Evolutionary conservation across 2,888 invertebrate genomes (phyloP).

Genomic region (Aphodius granarius): DNA sequence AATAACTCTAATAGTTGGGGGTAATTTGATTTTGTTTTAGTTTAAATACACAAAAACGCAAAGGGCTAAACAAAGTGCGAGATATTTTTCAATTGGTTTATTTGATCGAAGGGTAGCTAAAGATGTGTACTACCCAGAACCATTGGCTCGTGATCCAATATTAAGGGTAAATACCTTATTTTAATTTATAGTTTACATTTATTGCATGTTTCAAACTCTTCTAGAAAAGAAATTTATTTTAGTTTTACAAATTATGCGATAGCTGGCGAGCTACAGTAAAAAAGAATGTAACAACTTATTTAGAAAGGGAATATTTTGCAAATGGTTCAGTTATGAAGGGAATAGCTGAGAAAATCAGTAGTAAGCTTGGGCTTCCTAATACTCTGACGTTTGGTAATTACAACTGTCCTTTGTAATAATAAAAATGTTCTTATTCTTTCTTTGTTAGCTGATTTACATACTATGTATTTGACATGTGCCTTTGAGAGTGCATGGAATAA

Average conservation of each 20-base stretch:
- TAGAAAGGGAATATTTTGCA: conserved; percentile 21
- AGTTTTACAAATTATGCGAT: conserved; percentile 28
- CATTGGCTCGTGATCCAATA: conserved; percentile 56
- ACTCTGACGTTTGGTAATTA: conserved; percentile 23
- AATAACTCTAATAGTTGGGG: too few species aligned
- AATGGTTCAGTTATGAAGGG: conserved; percentile 16
- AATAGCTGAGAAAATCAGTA: conserved; percentile 17
- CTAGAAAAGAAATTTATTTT: conserved; percentile 8
- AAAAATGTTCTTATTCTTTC: conserved; percentile 39
- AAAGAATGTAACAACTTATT: conserved; percentile 18
- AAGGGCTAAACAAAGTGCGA: conserved; percentile 74
- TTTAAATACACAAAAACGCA: conserved; percentile 79
- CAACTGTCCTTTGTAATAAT: conserved; percentile 1
- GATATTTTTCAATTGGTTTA: conserved; percentile 72
- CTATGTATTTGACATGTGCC: conserved; percentile 75
- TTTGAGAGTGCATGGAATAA: conserved; percentile 83
- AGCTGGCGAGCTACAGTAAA: conserved; percentile 23
- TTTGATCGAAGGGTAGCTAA: conserved; percentile 68
- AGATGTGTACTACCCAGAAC: conserved; percentile 66
- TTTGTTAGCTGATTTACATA: conserved; percentile 59
- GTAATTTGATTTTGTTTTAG: conserved; percentile 53
- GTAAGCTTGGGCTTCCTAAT: conserved; percentile 20
- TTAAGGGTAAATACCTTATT: conserved; percentile 45
- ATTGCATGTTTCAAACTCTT: not conserved
- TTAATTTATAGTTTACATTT: conserved; percentile 26